phyloP scores from a whole-genome alignment of 2,888 invertebrate species.

The Ecliptopera silaceata region DNA sequence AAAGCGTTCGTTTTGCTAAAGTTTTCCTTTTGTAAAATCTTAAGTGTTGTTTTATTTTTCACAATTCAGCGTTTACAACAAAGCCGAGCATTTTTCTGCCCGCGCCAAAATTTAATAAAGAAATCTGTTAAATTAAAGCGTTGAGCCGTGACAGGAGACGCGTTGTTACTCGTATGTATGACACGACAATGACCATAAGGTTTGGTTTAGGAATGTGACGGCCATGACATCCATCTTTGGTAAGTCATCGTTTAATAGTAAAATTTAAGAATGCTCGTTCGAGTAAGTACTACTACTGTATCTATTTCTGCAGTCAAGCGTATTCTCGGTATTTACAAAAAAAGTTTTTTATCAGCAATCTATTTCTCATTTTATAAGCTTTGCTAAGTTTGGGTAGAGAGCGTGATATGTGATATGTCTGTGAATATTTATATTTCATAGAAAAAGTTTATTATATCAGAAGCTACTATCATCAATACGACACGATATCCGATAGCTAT shows the following conservation, averaged over 20 bases:
- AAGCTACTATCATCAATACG: too few relatives aligned
- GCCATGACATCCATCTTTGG: neutral
- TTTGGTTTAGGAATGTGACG: neutral
- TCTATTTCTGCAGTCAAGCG: too few relatives aligned
- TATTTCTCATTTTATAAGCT: too few relatives aligned
- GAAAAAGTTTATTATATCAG: too few relatives aligned
- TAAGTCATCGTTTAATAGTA: neutral
- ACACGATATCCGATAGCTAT: too few relatives aligned
- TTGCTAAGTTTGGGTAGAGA: too few relatives aligned
- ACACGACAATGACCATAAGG: slow-evolving; percentile 8
- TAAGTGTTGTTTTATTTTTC: slow-evolving; percentile 65
- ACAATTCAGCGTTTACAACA: slow-evolving; percentile 44
- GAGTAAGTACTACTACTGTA: too few relatives aligned
- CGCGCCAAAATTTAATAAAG: slow-evolving; percentile 55
- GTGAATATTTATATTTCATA: too few relatives aligned
- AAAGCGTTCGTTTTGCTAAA: slow-evolving; percentile 66
- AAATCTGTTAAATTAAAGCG: slow-evolving; percentile 42
- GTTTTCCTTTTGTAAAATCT: slow-evolving; percentile 66
- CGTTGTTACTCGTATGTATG: slow-evolving; percentile 36
- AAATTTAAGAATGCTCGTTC: too few relatives aligned
- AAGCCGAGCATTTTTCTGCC: slow-evolving; percentile 44
- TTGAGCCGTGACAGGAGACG: slow-evolving; percentile 29
- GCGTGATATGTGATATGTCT: too few relatives aligned
- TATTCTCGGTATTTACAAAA: too few relatives aligned
- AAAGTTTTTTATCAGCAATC: too few relatives aligned